phyloP scores from a whole-genome alignment of 1,140 invertebrate genomes.

The Atta cephalotes region DNA sequence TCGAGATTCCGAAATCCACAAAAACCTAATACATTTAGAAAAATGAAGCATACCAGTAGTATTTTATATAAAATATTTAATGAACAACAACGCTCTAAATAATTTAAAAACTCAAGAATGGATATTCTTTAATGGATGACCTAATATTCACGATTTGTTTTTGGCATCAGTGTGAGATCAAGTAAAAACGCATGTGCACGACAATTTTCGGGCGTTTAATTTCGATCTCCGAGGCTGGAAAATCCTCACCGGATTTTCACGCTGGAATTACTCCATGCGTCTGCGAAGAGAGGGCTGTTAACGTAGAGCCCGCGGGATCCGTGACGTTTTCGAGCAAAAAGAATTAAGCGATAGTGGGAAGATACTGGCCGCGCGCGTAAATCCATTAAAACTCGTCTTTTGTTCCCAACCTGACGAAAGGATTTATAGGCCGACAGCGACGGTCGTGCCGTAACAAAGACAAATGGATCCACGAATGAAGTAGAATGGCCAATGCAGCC shows the following conservation, averaged over 20 bases:
- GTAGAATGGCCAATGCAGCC: slow-evolving; percentile 40
- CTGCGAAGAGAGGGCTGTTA: slow-evolving; percentile 26
- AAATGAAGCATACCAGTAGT: background rate
- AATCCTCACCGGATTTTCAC: slow-evolving; percentile 45
- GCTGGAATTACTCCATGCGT: slow-evolving; percentile 16
- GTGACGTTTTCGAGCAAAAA: slow-evolving; percentile 43
- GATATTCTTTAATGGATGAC: background rate
- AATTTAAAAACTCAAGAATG: background rate
- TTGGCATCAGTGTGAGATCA: background rate
- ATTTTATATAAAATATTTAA: no score
- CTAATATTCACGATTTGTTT: background rate
- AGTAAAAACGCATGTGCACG: slow-evolving; percentile 29
- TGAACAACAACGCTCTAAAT: no score
- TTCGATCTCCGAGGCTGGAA: slow-evolving; percentile 26
- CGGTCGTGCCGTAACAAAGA: slow-evolving; percentile 55
- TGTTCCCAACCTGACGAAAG: slow-evolving; percentile 56
- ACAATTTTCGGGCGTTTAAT: slow-evolving; percentile 52
- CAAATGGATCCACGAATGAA: slow-evolving; percentile 59
- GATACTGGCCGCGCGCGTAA: slow-evolving; percentile 42
- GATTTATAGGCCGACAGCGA: slow-evolving; percentile 56
- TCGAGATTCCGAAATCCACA: background rate
- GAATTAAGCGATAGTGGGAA: slow-evolving; percentile 49
- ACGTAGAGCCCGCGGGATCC: background rate
- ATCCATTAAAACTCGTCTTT: slow-evolving; percentile 61
- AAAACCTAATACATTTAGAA: slow-evolving; percentile 6